These are phyloP conservation scores for Antigone vipio DNA, from an alignment of 2,113 vertebrate species.

Conservation along the genomic window DNA sequence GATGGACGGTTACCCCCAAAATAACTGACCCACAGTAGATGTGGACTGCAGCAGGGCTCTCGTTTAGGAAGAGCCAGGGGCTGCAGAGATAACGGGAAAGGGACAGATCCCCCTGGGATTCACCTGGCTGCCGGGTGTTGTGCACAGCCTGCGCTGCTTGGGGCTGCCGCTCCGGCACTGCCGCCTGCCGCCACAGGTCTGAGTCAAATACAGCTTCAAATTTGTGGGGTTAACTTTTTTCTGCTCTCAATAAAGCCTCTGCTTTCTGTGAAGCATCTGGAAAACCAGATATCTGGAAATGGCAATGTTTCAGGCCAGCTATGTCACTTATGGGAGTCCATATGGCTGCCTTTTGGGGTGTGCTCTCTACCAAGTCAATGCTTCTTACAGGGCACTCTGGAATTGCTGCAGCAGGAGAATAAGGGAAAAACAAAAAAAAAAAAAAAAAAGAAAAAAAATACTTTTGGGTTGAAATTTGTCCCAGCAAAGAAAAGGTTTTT, in stretches of 20 bases:
- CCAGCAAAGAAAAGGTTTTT: not conserved
- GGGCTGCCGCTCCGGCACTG: fast-evolving
- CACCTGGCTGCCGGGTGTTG: too few relatives aligned
- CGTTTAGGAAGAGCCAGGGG: not conserved
- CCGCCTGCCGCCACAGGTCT: not conserved
- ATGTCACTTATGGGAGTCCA: not conserved
- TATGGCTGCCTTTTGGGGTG: not conserved
- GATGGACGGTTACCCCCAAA: not conserved
- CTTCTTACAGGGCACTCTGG: not conserved
- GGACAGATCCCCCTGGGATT: not conserved
- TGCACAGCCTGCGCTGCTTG: not conserved
- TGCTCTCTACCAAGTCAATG: not conserved
- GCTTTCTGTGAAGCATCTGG: not conserved
- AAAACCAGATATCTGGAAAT: not conserved
- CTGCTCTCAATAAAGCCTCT: not conserved
- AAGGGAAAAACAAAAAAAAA: too few relatives aligned
- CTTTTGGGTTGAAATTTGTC: not conserved
- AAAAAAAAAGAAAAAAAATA: too few relatives aligned
- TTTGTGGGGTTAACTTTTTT: not conserved
- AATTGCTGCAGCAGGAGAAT: not conserved
- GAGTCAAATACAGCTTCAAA: not conserved
- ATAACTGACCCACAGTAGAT: not conserved
- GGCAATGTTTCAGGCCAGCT: not conserved
- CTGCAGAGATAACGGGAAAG: not conserved
- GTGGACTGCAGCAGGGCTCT: not conserved